Evolutionary conservation across 2,797 vertebrate species (phyloP).

Genomic region (Gambelia wislizenii): DNA sequence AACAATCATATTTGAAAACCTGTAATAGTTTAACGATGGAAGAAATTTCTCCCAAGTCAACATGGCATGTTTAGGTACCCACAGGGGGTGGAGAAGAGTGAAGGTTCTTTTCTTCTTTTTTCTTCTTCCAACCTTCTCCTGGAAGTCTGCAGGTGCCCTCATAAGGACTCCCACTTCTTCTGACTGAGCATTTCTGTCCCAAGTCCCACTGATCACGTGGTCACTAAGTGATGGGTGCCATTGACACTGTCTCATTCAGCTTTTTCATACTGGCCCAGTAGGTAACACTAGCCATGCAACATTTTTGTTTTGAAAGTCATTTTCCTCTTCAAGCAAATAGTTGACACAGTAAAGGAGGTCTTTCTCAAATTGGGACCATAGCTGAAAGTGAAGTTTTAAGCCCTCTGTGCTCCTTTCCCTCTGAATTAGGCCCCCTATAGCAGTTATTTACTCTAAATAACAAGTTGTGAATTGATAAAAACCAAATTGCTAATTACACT

Average conservation of each 20-base stretch:
- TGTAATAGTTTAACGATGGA: not conserved
- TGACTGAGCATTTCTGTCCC: not conserved
- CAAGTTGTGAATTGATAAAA: not conserved
- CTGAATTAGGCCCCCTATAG: not conserved
- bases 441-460: not conserved
- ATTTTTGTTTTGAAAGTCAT: not conserved
- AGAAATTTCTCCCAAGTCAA: not conserved
- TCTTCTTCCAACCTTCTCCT: not conserved
- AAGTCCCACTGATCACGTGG: not conserved
- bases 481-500: not conserved
- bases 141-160: not conserved
- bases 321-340: not conserved
- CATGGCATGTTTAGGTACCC: not conserved
- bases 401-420: not conserved
- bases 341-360: not conserved
- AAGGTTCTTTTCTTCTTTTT: not conserved
- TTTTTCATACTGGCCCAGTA: not conserved
- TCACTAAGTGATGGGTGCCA: not conserved
- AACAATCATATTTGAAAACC: not conserved
- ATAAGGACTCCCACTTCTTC: not conserved
- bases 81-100: too few relatives aligned
- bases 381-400: not conserved
- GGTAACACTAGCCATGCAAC: not conserved
- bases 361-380: not conserved
- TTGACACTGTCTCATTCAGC: not conserved